Evolutionary conservation across 2,113 vertebrate species (phyloP).

Genomic region (Perca fluviatilis): DNA sequence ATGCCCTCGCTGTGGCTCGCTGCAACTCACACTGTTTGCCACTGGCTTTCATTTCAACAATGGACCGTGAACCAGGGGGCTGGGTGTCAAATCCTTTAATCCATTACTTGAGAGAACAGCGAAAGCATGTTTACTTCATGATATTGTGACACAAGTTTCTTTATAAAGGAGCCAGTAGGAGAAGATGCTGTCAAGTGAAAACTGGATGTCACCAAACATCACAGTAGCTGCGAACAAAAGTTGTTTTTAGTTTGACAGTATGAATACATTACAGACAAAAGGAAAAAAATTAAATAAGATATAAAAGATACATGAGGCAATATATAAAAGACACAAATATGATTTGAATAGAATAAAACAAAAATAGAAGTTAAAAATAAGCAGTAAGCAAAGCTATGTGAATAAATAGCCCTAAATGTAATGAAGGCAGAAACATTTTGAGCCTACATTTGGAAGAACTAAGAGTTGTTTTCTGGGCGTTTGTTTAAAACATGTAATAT

Average conservation of each 20-base stretch:
- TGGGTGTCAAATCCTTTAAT: constrained; percentile 62
- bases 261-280: not conserved
- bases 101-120: constrained; percentile 53
- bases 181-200: constrained; percentile 1
- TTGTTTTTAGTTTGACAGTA: not conserved
- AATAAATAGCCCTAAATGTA: not conserved
- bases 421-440: not conserved
- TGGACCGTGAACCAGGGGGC: constrained; percentile 29
- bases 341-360: not conserved
- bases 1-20: constrained; percentile 51
- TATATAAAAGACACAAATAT: not conserved
- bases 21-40: constrained; percentile 48
- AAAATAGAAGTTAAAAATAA: not conserved
- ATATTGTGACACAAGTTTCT: constrained; percentile 33
- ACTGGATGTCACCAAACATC: not conserved
- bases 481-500: not conserved
- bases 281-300: not conserved
- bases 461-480: not conserved
- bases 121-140: constrained; percentile 39
- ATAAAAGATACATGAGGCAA: not conserved
- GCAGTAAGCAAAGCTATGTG: not conserved
- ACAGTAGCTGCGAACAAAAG: not conserved
- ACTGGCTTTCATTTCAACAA: constrained; percentile 61
- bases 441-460: not conserved
- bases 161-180: not conserved